Conservation (phyloP, 1,140 invertebrate genomes). For the Wiebesia pumilae region DNA sequence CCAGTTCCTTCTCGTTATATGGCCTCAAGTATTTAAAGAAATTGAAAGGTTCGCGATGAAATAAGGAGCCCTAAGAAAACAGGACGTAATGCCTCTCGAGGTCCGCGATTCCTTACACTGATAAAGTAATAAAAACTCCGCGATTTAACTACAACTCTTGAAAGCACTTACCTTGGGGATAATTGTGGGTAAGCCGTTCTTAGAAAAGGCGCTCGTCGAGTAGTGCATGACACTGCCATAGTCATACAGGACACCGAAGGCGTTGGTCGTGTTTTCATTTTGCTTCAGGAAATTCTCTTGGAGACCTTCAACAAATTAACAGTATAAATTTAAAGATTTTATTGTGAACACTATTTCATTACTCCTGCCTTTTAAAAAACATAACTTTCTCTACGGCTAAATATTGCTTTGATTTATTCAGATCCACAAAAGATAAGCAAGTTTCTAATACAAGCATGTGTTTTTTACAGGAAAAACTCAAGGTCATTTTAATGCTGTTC, state of each 20-base stretch:
- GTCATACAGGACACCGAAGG: conserved; percentile 84
- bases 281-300: conserved; percentile 83
- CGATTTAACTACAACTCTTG: conserved; percentile 17
- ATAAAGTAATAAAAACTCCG: not conserved
- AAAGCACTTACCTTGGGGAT: conserved; percentile 77
- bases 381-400: not conserved
- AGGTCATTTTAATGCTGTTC: no score
- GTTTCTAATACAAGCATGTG: no score
- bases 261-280: conserved; percentile 74
- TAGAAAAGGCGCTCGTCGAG: conserved; percentile 84
- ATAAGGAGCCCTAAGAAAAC: no score
- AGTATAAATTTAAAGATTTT: not conserved
- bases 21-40: no score
- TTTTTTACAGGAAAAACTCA: no score
- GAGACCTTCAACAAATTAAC: conserved; percentile 72
- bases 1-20: no score
- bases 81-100: no score
- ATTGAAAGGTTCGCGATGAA: no score
- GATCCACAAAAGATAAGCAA: no score
- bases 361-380: not conserved
- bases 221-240: conserved; percentile 92
- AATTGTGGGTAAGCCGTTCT: conserved; percentile 83
- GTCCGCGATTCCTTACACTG: no score
- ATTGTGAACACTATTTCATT: not conserved
- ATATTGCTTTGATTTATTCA: no score